Evolutionary conservation across 2,113 vertebrate genomes (phyloP).

Genomic region (Chinchilla lanigera): DNA sequence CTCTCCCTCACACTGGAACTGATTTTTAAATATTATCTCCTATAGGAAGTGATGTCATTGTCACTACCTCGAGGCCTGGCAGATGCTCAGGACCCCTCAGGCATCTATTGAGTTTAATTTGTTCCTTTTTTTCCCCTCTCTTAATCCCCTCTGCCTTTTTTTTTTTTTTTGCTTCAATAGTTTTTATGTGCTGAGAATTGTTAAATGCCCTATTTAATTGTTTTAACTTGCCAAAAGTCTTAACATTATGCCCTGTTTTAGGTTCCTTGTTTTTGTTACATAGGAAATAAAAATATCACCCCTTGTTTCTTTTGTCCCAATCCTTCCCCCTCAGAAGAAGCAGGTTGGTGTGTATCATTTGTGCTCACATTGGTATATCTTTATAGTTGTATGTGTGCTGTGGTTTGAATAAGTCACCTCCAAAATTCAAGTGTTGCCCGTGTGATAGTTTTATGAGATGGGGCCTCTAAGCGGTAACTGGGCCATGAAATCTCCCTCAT

Average conservation of each 20-base stretch:
- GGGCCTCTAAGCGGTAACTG: neutral
- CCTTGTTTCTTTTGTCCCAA: neutral
- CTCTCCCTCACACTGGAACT: neutral
- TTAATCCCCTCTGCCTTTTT: neutral
- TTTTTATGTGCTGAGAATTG: neutral
- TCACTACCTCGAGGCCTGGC: neutral
- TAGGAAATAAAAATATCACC: slow-evolving; percentile 33
- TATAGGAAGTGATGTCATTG: neutral
- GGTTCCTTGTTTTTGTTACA: neutral
- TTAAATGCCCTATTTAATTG: neutral
- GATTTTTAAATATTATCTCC: slow-evolving; percentile 5
- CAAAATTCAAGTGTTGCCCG: neutral
- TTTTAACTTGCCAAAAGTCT: slow-evolving; percentile 15
- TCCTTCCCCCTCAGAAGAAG: neutral
- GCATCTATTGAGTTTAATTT: neutral
- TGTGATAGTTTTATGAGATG: neutral
- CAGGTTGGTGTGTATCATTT: neutral
- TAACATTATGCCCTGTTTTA: neutral
- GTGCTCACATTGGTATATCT: neutral
- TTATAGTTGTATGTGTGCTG: neutral
- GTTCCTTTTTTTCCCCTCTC: neutral
- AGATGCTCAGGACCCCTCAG: neutral
- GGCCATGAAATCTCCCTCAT: neutral
- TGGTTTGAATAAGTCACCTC: neutral
- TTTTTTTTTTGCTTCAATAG: neutral